Percentiles rank a stretch among this genome's conserved stretches.
phyloP scores from a whole-genome alignment of 2,888 invertebrate species.

The Trypoxylon attenuatum region DNA sequence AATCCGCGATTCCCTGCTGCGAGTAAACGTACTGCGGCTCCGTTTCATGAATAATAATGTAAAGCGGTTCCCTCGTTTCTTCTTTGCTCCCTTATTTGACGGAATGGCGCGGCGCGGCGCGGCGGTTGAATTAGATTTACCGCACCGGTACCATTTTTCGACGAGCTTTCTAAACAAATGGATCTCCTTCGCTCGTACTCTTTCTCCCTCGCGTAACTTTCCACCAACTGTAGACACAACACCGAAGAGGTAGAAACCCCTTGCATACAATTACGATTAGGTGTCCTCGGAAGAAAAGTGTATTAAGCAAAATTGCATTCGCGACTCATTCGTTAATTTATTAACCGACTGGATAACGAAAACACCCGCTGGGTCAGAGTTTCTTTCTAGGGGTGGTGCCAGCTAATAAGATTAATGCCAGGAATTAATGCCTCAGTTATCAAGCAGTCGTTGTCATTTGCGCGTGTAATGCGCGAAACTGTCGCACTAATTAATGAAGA shows the following conservation, averaged over 20 bases:
- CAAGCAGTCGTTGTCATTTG: constrained; percentile 8
- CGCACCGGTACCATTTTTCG: too few species aligned
- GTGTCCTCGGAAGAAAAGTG: too few species aligned
- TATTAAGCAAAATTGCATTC: too few species aligned
- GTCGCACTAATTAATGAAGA: constrained; percentile 45
- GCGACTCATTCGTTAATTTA: constrained; percentile 21
- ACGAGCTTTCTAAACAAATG: too few species aligned
- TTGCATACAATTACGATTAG: too few species aligned
- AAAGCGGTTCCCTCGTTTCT: not conserved
- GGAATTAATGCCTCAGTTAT: constrained; percentile 21
- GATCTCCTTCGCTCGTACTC: too few species aligned
- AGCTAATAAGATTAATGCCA: constrained; percentile 17
- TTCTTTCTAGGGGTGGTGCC: not conserved
- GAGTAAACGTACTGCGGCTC: too few species aligned
- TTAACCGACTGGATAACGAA: constrained; percentile 18
- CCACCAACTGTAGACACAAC: too few species aligned
- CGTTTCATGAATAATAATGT: not conserved
- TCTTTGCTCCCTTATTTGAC: not conserved
- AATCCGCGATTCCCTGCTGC: too few species aligned
- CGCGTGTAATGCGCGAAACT: constrained; percentile 7
- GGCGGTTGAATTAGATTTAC: not conserved
- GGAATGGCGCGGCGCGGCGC: too few species aligned
- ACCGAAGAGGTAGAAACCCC: too few species aligned
- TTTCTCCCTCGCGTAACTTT: not conserved
- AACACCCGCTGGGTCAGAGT: constrained; percentile 1